These are phyloP conservation scores for Amphiprion percula DNA, from an alignment of 2,113 vertebrate species.

Conservation along the genomic window DNA sequence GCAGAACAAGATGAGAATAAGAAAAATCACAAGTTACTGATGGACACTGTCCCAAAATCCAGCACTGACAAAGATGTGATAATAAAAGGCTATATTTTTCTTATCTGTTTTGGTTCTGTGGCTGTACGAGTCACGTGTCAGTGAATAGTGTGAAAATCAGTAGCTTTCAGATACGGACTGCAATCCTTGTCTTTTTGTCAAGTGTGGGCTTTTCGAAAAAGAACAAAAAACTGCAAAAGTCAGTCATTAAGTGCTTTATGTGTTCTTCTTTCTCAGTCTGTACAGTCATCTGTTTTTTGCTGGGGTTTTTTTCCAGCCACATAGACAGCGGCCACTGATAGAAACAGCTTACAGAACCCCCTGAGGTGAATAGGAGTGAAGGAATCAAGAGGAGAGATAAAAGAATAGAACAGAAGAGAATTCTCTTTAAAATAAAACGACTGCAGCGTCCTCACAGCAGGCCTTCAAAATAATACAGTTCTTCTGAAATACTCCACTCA, in stretches of 20 bases:
- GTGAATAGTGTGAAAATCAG: not conserved
- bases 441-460: conserved; percentile 50
- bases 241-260: conserved; percentile 16
- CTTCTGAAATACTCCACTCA: conserved; percentile 46
- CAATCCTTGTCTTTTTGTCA: not conserved
- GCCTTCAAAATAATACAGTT: conserved; percentile 51
- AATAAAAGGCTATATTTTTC: not conserved
- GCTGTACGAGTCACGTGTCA: not conserved
- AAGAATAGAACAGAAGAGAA: conserved; percentile 28
- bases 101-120: not conserved
- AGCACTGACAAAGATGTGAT: not conserved
- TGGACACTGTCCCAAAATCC: not conserved
- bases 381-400: conserved; percentile 17
- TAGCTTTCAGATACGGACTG: not conserved
- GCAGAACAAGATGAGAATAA: not conserved
- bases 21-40: not conserved
- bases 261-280: not conserved
- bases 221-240: conserved; percentile 6
- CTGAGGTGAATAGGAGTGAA: conserved; percentile 28
- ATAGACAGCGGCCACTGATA: conserved; percentile 1
- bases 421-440: conserved; percentile 54
- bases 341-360: conserved; percentile 31
- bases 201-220: not conserved
- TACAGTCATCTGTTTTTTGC: conserved; percentile 12
- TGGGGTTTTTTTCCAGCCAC: not conserved